Evolutionary conservation across 2,888 invertebrate genomes (phyloP).

Genomic region (Drosophila merina): DNA sequence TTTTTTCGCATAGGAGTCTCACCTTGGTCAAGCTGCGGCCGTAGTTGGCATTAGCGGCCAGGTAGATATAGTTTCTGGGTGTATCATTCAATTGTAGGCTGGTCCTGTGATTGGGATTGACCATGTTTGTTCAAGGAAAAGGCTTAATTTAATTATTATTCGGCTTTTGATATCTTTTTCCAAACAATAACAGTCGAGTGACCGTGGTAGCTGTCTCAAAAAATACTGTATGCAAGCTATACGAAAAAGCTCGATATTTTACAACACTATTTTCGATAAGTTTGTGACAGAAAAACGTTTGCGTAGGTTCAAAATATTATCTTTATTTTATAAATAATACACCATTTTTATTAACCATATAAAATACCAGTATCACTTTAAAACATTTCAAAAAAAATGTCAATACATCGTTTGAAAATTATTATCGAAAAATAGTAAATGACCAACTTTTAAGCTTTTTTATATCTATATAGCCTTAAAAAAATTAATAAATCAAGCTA

Average conservation of each 20-base stretch:
- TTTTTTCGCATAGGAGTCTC: neutral
- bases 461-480: neutral
- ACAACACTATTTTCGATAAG: neutral
- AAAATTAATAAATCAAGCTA: neutral
- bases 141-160: neutral
- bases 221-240: neutral
- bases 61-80: constrained; percentile 52
- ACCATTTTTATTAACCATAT: neutral
- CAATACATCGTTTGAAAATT: neutral
- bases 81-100: constrained; percentile 5
- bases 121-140: constrained; percentile 9
- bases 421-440: neutral
- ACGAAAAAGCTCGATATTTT: neutral
- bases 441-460: rapidly evolving
- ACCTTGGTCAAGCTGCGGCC: constrained; percentile 50
- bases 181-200: constrained; percentile 2
- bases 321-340: neutral
- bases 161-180: neutral
- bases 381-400: neutral
- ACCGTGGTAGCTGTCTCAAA: neutral
- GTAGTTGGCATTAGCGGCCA: constrained; percentile 55
- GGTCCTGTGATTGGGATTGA: neutral
- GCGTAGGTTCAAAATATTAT: no score
- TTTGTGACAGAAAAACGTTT: neutral
- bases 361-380: neutral